phyloP scores from a whole-genome alignment of 2,888 invertebrate species.

The Thymelicus lineola region DNA sequence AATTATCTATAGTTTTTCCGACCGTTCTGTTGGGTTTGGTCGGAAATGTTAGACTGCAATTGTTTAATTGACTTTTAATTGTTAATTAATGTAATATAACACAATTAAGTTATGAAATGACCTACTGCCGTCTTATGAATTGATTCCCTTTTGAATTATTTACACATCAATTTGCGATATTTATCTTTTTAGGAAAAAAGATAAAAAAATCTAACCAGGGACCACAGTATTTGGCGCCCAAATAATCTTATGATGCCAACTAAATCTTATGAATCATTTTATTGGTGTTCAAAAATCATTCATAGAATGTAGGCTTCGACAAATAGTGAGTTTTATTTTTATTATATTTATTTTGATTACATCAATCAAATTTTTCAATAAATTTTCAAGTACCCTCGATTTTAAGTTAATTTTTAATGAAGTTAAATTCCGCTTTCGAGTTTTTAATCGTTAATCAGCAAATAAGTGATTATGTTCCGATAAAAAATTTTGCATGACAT shows the following conservation, averaged over 20 bases:
- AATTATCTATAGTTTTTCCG: slow-evolving; percentile 42
- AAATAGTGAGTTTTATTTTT: no score
- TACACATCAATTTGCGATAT: background rate
- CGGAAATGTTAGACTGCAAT: slow-evolving; percentile 36
- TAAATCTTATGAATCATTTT: background rate
- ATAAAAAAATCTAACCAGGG: slow-evolving; percentile 3
- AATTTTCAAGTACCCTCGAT: no score
- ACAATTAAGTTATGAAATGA: slow-evolving; percentile 15
- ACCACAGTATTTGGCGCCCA: slow-evolving; percentile 6
- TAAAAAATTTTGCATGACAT: background rate
- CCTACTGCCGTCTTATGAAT: background rate
- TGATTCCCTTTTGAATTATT: background rate
- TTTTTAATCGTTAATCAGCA: background rate
- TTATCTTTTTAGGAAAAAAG: background rate
- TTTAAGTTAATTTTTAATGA: background rate
- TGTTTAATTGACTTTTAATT: slow-evolving; percentile 6
- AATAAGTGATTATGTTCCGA: background rate
- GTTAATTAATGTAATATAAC: slow-evolving; percentile 15
- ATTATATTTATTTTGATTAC: no score
- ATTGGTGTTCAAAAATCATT: background rate
- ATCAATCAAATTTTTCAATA: no score
- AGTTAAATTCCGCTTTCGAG: background rate
- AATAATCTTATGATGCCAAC: background rate
- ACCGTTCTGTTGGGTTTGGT: slow-evolving; percentile 42
- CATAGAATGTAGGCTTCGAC: background rate